Conservation (phyloP, 2,797 vertebrate genomes). For the Eleutherodactylus coqui region DNA sequence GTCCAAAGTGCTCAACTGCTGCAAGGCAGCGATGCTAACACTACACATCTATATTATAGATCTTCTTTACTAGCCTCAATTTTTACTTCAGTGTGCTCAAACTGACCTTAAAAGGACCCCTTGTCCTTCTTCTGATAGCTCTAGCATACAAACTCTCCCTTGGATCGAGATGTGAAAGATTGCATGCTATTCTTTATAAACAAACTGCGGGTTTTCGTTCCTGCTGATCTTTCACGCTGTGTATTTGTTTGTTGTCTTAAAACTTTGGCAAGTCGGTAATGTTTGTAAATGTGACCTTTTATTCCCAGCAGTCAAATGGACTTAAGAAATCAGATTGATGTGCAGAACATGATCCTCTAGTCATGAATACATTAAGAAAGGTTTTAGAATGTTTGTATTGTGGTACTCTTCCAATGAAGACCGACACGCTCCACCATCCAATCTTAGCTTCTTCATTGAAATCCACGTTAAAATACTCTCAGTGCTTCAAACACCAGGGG, state of each 20-base stretch:
- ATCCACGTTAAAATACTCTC: no score
- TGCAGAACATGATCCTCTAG: background rate
- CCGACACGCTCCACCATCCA: background rate
- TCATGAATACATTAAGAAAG: background rate
- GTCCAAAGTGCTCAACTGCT: background rate
- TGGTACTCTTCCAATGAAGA: background rate
- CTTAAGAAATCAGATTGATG: constrained; percentile 15
- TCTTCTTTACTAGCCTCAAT: background rate
- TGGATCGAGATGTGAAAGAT: constrained; percentile 37
- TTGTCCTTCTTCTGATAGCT: background rate
- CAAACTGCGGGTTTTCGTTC: constrained; percentile 21
- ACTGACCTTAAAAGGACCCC: constrained; percentile 9
- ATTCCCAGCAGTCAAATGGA: constrained; percentile 3
- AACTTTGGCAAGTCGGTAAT: constrained; percentile 32
- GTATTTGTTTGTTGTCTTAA: constrained; percentile 46
- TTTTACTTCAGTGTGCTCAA: background rate
- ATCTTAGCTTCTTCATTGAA: no score
- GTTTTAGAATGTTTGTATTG: background rate
- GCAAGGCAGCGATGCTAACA: background rate
- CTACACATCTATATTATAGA: background rate
- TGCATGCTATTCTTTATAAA: constrained; percentile 21
- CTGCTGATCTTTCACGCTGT: constrained; percentile 36
- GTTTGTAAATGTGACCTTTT: constrained; percentile 42
- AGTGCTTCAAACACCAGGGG: no score
- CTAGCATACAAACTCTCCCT: constrained; percentile 9